Conservation (phyloP, 2,797 vertebrate species). For the Gymnocypris eckloni region DNA sequence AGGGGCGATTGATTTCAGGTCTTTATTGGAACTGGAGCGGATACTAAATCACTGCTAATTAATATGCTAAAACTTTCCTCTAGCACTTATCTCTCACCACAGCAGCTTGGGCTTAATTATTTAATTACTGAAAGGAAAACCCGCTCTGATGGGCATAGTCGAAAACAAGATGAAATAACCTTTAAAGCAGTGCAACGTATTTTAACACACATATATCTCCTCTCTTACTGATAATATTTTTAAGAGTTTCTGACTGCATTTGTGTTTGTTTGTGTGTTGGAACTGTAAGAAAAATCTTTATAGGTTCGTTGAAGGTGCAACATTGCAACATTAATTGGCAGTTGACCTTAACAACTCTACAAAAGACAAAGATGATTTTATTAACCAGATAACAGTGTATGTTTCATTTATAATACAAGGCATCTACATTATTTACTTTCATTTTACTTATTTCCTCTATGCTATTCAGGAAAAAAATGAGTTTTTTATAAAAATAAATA, state of each 20-base stretch:
- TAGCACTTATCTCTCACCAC: slow-evolving; percentile 59
- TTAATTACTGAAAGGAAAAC: slow-evolving; percentile 49
- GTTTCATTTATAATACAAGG: no score
- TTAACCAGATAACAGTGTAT: no score
- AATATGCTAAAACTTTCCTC: slow-evolving; percentile 63
- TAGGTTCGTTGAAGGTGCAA: not conserved
- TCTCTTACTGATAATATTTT: not conserved
- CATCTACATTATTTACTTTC: no score
- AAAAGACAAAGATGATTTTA: no score
- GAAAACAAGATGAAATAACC: not conserved
- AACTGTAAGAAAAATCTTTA: not conserved
- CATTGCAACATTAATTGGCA: no score
- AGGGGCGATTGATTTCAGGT: slow-evolving; percentile 56
- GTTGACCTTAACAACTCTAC: no score
- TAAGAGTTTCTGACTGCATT: not conserved
- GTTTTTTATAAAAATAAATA: not conserved
- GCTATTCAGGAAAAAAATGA: not conserved
- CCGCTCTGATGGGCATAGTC: not conserved
- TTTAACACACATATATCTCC: not conserved
- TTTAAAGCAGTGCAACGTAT: not conserved
- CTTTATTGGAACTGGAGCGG: slow-evolving; percentile 50
- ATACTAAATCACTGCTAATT: slow-evolving; percentile 64
- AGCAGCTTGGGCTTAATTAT: slow-evolving; percentile 52
- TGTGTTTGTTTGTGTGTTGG: not conserved
- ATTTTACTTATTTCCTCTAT: no score